phyloP scores from a whole-genome alignment of 1,140 invertebrate species.

The Drosophila triauraria region DNA sequence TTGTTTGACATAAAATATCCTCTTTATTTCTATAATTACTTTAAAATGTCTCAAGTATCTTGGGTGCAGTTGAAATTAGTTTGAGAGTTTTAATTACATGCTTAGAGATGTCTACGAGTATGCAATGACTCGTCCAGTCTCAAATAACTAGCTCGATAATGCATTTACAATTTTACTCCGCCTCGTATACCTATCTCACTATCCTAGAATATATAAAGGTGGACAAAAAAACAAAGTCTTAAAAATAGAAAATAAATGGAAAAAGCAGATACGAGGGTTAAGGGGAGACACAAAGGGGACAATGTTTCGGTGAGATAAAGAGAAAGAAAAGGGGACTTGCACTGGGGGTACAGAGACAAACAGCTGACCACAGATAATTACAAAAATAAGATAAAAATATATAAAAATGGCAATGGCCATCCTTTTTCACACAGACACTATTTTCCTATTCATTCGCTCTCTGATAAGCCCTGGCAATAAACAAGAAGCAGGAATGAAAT shows the following conservation, averaged over 20 bases:
- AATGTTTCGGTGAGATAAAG: too few relatives aligned
- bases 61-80: too few relatives aligned
- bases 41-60: too few relatives aligned
- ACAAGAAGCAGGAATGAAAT: conserved; percentile 1
- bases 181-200: background rate
- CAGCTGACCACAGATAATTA: conserved; percentile 38
- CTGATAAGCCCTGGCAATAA: conserved; percentile 36
- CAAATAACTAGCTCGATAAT: too few relatives aligned
- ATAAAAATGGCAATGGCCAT: conserved; percentile 18
- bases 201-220: background rate
- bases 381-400: conserved; percentile 3
- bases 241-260: conserved; percentile 27
- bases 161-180: background rate
- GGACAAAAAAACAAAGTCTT: conserved; percentile 19
- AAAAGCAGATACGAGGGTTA: background rate
- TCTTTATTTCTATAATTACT: too few relatives aligned
- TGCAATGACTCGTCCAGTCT: too few relatives aligned
- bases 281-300: too few relatives aligned
- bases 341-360: background rate
- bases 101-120: too few relatives aligned
- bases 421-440: background rate
- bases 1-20: background rate
- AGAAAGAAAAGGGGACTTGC: background rate
- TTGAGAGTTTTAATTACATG: too few relatives aligned
- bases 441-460: background rate